A percentile compares a stretch with the other conserved stretches of the same genome.
phyloP scores from a whole-genome alignment of 2,113 vertebrate species.

The Mionectes macconnelli region DNA sequence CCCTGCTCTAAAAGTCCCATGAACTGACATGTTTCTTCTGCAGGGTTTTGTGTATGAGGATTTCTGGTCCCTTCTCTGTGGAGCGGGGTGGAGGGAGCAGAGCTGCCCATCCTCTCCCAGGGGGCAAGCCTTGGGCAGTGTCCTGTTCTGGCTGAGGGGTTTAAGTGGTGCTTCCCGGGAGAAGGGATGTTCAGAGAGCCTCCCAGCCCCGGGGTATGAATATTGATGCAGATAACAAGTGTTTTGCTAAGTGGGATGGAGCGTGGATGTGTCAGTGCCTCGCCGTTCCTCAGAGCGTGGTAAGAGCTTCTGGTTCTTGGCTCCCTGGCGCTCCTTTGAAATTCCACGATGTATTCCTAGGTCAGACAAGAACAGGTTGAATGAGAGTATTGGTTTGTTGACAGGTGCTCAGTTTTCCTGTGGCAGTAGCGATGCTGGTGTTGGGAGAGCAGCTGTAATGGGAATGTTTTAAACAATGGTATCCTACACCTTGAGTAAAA shows the following conservation, averaged over 20 bases:
- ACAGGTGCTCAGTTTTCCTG: neutral
- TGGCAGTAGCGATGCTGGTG: neutral
- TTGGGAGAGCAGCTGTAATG: neutral
- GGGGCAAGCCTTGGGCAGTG: neutral
- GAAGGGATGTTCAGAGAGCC: neutral
- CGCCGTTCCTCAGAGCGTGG: rapidly evolving
- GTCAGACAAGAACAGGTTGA: neutral
- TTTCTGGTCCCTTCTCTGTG: rapidly evolving
- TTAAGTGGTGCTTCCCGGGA: neutral
- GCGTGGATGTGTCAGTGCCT: neutral
- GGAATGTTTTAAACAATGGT: neutral
- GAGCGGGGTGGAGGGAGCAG: neutral
- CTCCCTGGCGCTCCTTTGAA: neutral
- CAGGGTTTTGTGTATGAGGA: neutral
- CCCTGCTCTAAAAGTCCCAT: neutral
- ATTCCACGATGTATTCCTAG: neutral
- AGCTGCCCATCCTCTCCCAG: neutral
- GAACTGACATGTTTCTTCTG: neutral
- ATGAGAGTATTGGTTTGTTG: neutral
- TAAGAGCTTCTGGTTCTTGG: neutral
- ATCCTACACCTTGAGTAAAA: neutral
- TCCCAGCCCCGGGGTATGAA: neutral
- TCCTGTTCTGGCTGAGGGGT: neutral
- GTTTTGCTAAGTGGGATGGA: neutral
- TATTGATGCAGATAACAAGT: neutral